Evolutionary conservation across 1,140 invertebrate species (phyloP).

Genomic region (Dendrolimus punctatus): DNA sequence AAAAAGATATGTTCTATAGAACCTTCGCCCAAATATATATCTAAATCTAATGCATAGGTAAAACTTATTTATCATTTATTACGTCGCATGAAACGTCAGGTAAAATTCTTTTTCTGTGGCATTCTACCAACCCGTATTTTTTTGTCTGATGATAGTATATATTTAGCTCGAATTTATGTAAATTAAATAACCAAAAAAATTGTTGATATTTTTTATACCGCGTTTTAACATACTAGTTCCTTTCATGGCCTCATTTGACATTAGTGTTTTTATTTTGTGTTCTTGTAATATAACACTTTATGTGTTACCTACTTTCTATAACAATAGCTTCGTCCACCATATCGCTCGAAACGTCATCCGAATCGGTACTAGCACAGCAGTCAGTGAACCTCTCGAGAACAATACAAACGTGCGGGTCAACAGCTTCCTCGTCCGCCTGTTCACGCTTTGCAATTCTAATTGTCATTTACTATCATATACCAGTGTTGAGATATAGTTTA

Average conservation of each 20-base stretch:
- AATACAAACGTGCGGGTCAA: constrained; percentile 41
- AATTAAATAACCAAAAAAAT: too few species aligned
- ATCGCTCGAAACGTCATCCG: constrained; percentile 38
- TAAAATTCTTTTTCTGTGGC: constrained; percentile 3
- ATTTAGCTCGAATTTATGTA: too few species aligned
- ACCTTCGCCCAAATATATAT: too few species aligned
- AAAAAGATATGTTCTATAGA: too few species aligned
- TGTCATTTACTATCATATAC: neutral
- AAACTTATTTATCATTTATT: too few species aligned
- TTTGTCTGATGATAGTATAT: too few species aligned
- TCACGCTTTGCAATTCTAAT: constrained; percentile 3
- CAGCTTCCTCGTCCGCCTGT: constrained; percentile 41
- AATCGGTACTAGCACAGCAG: constrained; percentile 34
- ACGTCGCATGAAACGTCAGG: constrained; percentile 1
- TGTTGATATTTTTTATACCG: too few species aligned
- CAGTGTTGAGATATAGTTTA: neutral
- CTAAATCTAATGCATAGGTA: too few species aligned
- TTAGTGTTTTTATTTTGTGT: neutral
- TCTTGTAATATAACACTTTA: constrained; percentile 21
- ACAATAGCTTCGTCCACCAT: constrained; percentile 34
- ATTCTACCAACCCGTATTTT: neutral
- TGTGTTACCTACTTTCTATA: constrained; percentile 21
- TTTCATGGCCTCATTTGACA: too few species aligned
- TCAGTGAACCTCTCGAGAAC: constrained; percentile 55
- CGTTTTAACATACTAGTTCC: too few species aligned